A percentile compares a stretch with the other conserved stretches of the same genome.
Evolutionary conservation across 2,113 vertebrate genomes (phyloP).

Genomic region (Columba livia): DNA sequence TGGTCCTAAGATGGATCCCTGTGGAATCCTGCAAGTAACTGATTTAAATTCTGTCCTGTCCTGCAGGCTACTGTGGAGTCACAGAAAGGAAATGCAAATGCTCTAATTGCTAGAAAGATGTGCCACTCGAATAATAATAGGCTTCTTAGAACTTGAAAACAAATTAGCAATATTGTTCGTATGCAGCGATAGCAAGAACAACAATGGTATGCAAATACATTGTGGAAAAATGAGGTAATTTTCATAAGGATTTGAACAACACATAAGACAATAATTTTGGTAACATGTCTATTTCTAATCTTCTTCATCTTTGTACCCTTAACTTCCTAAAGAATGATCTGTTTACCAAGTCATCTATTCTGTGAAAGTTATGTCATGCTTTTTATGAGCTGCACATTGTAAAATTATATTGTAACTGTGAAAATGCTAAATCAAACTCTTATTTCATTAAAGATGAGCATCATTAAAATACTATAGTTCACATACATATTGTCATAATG

Average conservation of each 20-base stretch:
- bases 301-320: not conserved
- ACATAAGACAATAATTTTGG: not conserved
- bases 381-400: rapidly evolving
- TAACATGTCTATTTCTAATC: not conserved
- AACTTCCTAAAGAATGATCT: not conserved
- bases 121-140: not conserved
- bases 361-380: not conserved
- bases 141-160: not conserved
- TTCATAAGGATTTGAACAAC: not conserved
- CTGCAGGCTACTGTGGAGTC: not conserved
- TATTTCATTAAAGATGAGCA: not conserved
- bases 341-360: not conserved
- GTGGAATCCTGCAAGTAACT: no score
- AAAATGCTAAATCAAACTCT: not conserved
- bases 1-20: no score
- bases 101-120: not conserved
- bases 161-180: not conserved
- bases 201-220: not conserved
- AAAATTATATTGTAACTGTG: not conserved
- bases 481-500: not conserved
- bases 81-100: not conserved
- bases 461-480: not conserved
- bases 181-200: not conserved
- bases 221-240: not conserved
- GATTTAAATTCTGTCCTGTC: not conserved